phyloP scores from a whole-genome alignment of 2,113 vertebrate genomes.

The Leucoraja erinaceus region DNA sequence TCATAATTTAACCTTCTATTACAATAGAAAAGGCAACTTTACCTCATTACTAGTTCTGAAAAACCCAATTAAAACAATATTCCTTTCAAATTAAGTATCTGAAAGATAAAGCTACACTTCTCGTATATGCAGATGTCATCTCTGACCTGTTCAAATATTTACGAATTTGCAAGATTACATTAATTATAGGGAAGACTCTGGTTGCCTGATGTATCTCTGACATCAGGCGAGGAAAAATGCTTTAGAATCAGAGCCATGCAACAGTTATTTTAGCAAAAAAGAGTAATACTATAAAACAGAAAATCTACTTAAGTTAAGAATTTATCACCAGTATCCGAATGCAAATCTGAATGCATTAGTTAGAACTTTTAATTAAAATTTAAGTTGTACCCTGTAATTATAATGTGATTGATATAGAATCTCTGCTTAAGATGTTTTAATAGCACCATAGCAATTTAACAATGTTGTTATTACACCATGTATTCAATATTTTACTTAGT shows the following conservation, averaged over 20 bases:
- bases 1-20: neutral
- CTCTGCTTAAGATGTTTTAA: neutral
- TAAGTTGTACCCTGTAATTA: neutral
- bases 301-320: neutral
- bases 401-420: neutral
- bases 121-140: neutral
- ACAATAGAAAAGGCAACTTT: neutral
- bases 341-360: neutral
- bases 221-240: neutral
- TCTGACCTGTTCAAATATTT: neutral
- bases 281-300: neutral
- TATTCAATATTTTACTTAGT: slow-evolving; percentile 18
- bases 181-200: neutral
- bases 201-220: too few species aligned
- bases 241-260: neutral
- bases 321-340: neutral
- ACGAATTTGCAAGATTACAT: neutral
- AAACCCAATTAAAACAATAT: neutral
- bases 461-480: neutral
- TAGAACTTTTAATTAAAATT: neutral
- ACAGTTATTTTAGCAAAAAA: neutral
- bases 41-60: neutral
- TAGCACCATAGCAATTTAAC: neutral
- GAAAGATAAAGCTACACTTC: neutral
- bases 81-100: neutral